Evolutionary conservation across 2,113 vertebrate genomes (phyloP), one percentile per base, ranked within the genome.

Genomic region (Tetrao urogallus): DNA sequence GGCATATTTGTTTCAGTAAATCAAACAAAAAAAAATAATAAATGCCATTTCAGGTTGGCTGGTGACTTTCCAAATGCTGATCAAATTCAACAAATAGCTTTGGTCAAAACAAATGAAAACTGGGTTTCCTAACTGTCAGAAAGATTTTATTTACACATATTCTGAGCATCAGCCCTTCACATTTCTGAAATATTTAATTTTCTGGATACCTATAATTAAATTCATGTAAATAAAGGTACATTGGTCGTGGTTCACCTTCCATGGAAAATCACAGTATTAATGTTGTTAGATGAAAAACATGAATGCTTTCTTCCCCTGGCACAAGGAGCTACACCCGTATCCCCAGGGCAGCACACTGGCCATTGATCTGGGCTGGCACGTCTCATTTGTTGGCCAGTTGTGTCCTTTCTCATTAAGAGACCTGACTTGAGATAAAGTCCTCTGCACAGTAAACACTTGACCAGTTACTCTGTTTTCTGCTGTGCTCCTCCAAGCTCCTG

Each of bases 161-260:
- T 63, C 58, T 76, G 58, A 91, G 47, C 21, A 79, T 18, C 80
- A 88, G 8, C 20, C 11, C 70, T 75, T 86, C 21, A 42, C 10
- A 28, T 85, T 85, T 90, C 82, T 85, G 7, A 85, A 92, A 82
- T 84, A 85, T 58, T 82, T 89, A 70, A 73, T 30, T 94, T 91
- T 88, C 18, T 66, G 48, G 9, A 7, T 82, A 45, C 48, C 91
- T 80, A 57, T 2, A 89, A 58, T 54, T 5, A 32, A 87, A 80
- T 30, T 72, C 11, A 48, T 36, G 5, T 79, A 92, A 84, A 91
- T 56, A 82, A 79, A 82, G 48, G 25, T 70, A 79, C 27, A n/a
- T 8, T 32, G 21, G 22, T 76, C 3, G 12, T 24, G 25, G 19
- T 28, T 76, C 79, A n/a, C 18, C 16, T 87, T 92, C 28, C 40